A percentile compares a stretch with the other conserved stretches of the same genome.
Conservation (phyloP, 2,888 invertebrate genomes). For the Celastrina argiolus region DNA sequence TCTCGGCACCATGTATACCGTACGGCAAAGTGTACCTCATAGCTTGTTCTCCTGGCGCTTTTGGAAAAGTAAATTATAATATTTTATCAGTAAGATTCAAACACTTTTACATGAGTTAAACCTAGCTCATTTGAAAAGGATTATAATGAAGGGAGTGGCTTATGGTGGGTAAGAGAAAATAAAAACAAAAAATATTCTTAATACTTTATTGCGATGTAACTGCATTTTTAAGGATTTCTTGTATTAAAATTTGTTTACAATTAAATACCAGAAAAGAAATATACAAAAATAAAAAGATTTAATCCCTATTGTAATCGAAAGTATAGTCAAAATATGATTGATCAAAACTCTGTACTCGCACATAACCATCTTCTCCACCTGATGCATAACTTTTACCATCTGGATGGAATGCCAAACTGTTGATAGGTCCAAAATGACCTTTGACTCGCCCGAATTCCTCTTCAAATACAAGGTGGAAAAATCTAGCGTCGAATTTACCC, state of each 20-base stretch:
- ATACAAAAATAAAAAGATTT: constrained; percentile 29
- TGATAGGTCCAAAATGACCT: constrained; percentile 99
- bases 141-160: too few species aligned
- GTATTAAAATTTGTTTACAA: not conserved
- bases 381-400: constrained; percentile 97
- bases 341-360: constrained; percentile 97
- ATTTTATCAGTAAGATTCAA: too few species aligned
- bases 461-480: constrained; percentile 97
- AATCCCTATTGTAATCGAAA: constrained; percentile 86
- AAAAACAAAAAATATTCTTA: constrained; percentile 20
- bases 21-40: too few species aligned
- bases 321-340: constrained; percentile 97
- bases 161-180: not conserved
- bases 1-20: too few species aligned
- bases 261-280: constrained; percentile 15
- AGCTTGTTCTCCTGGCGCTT: too few species aligned
- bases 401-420: constrained; percentile 98
- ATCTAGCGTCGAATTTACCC: constrained; percentile 97
- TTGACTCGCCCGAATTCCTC: constrained; percentile 98
- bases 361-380: constrained; percentile 99
- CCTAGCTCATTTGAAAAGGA: too few species aligned
- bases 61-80: too few species aligned
- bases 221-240: not conserved
- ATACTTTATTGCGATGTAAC: constrained; percentile 17
- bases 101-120: too few species aligned